Base-by-base conservation (phyloP, 2,888 invertebrate species). In the Monoplex corrugatus region DNA sequence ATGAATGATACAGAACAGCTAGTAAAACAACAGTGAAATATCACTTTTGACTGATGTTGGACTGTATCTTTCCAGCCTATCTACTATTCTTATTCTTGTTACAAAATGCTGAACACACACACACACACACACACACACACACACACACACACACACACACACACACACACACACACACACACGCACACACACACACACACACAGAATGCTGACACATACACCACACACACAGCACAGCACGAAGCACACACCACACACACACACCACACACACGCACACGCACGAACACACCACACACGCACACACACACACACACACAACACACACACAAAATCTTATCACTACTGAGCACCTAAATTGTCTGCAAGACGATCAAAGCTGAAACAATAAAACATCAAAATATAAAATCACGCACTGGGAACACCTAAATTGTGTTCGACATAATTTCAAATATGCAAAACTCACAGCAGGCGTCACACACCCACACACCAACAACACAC, bases 351-450 rank as follows among this genome's bases (percentile, higher is more conserved):
- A 90, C 95, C 94, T 72, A 94, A 95, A 93, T 94, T 95, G 89
- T 95, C 95, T 88, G 95, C 94, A 91, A 95, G 93, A 91, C 94
- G 93, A 92, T 96, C 95, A 91, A 93, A 94, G 78, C 95, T 95
- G 92, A n/a, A 94, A 94, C 72, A 75, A 45, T 0, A 83, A 6
- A 38, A 40, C 23, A 83, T 2, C 19, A 23, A 80, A 80, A 2
- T 40, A 3, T n/a, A n/a, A n/a, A n/a, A n/a, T n/a, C n/a, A n/a
- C n/a, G n/a, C n/a, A n/a, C n/a, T n/a, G n/a, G n/a, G n/a, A n/a
- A n/a, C n/a, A n/a, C n/a, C n/a, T n/a, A n/a, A n/a, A n/a, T n/a
- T n/a, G n/a, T n/a, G n/a, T n/a, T n/a, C n/a, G n/a, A n/a, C n/a
- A n/a, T n/a, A n/a, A n/a, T n/a, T n/a, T n/a, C n/a, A n/a, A n/a